These are phyloP conservation scores for Eptesicus fuscus DNA, from an alignment of 2,113 vertebrate genomes.

Conservation along the genomic window DNA sequence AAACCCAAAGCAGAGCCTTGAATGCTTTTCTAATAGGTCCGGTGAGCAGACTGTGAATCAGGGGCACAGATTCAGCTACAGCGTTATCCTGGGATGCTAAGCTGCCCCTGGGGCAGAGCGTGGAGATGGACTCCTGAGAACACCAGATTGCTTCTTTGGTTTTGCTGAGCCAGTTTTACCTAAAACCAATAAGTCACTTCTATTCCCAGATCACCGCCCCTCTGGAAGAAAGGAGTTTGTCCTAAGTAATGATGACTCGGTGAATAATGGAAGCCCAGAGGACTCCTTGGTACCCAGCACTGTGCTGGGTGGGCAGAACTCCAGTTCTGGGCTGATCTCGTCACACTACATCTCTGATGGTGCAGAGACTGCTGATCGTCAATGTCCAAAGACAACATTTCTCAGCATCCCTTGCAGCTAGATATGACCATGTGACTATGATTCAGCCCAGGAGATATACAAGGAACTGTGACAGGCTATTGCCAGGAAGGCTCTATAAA, in stretches of 20 bases:
- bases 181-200: not conserved
- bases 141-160: not conserved
- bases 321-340: not conserved
- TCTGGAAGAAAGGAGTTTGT: not conserved
- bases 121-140: not conserved
- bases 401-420: not conserved
- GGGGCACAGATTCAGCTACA: not conserved
- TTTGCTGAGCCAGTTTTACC: not conserved
- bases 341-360: not conserved
- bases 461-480: not conserved
- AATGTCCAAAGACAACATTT: not conserved
- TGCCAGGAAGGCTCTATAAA: not conserved
- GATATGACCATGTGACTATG: not conserved
- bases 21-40: not conserved
- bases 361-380: not conserved
- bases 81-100: not conserved
- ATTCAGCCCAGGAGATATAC: not conserved
- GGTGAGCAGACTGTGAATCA: not conserved
- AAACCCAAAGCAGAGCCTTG: not conserved
- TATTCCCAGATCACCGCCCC: not conserved
- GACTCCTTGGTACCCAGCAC: not conserved
- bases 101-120: fast-evolving
- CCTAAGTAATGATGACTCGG: not conserved
- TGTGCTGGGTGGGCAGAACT: not conserved
- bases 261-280: not conserved